These are phyloP conservation scores for Himalopsyche kuldschensis DNA, from an alignment of 2,888 invertebrate species.

Conservation along the genomic window DNA sequence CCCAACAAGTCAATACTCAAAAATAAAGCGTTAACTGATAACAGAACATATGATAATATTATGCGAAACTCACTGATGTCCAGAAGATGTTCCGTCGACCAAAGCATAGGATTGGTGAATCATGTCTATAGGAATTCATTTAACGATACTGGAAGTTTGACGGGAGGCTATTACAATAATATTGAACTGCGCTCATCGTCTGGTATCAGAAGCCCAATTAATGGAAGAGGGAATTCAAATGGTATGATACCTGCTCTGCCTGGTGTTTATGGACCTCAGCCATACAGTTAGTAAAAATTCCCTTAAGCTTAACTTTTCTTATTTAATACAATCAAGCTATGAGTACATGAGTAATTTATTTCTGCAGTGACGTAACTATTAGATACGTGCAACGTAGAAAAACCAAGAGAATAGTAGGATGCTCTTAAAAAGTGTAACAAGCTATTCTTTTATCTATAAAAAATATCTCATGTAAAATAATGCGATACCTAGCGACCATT, in stretches of 20 bases:
- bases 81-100: neutral
- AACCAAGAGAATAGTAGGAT: too few relatives aligned
- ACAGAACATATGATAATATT: neutral
- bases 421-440: too few relatives aligned
- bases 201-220: neutral
- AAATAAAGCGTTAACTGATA: neutral
- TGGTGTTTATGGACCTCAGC: slow-evolving; percentile 73
- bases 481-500: too few relatives aligned
- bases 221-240: neutral
- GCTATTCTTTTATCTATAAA: too few relatives aligned
- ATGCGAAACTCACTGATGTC: neutral
- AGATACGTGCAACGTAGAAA: too few relatives aligned
- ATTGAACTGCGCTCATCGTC: neutral
- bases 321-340: too few relatives aligned
- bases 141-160: neutral
- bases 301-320: neutral
- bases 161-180: neutral
- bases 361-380: too few relatives aligned
- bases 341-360: too few relatives aligned
- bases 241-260: slow-evolving; percentile 62
- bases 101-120: neutral
- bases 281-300: slow-evolving; percentile 70
- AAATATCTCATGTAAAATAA: too few relatives aligned
- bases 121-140: neutral
- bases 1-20: neutral